Percentiles rank a stretch among this genome's conserved stretches.
Evolutionary conservation across 2,888 invertebrate species (phyloP).

Genomic region (Dione vanillae): DNA sequence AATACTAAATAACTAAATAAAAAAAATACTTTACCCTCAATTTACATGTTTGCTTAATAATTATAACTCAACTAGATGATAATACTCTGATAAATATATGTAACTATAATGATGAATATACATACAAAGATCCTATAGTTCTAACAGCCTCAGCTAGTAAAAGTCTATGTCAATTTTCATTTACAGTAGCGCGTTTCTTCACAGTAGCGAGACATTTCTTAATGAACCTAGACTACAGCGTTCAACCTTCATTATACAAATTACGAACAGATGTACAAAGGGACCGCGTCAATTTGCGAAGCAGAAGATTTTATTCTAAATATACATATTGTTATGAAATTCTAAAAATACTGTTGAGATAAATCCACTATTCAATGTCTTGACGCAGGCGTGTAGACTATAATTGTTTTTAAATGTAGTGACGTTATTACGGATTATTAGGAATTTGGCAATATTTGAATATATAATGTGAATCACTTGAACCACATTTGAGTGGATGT

Average conservation of each 20-base stretch:
- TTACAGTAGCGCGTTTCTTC: conserved; percentile 2
- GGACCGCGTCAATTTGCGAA: conserved; percentile 20
- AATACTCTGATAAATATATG: too few species aligned
- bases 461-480: neutral
- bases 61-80: too few species aligned
- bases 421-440: neutral
- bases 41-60: too few species aligned
- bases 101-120: too few species aligned
- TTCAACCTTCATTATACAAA: conserved; percentile 30
- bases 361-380: neutral
- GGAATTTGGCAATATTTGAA: neutral
- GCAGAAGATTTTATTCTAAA: conserved; percentile 13
- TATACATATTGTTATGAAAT: conserved; percentile 1
- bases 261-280: conserved; percentile 24
- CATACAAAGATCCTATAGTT: neutral
- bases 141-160: neutral
- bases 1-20: too few species aligned
- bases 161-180: neutral
- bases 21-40: too few species aligned
- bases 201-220: conserved; percentile 5
- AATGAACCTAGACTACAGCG: conserved; percentile 15
- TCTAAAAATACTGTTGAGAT: conserved; percentile 10
- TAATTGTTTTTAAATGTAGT: neutral
- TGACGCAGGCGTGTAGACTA: neutral
- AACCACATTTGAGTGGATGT: neutral